Evolutionary conservation across 1,140 invertebrate species (phyloP), one percentile per base, ranked within the genome.

Genomic region (Drosophila baimaii): DNA sequence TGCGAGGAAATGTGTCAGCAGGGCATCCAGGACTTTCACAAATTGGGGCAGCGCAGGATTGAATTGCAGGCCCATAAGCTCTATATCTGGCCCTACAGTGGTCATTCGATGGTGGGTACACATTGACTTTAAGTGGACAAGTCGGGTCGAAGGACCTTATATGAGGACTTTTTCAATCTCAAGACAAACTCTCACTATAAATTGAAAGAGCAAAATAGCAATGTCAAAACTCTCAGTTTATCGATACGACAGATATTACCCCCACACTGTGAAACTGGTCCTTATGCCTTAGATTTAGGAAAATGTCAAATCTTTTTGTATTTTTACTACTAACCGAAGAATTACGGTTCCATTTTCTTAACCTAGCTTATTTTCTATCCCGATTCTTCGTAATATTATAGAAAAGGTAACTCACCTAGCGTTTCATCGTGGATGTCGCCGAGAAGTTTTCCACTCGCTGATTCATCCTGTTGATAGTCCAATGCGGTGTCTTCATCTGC

Each of bases 401-500:
- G 2, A 13, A 51, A 5, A 13, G 13, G 5, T 10, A 54, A 47
- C 46, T 25, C 66, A 86, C 83, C 79, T 89, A 70, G 63, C 27
- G 74, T 70, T 27, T 90, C 80, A 52, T 91, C 83, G 19, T 70
- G 78, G 51, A 71, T 70, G 54, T 91, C 90, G 54, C 86, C 85
- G 43, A 91, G 52, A 46, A 91, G 82, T 55, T 91, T 91, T 25
- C 85, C 90, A 51, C 90, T 88, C 12, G 82, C 86, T 29, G 85
- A 86, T 61, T 91, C 90, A 77, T 91, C 90, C 37, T 88, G 62
- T 39, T 84, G 77, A 69, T 91, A 91, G 55, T 89, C 80, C 70
- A 88, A 80, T 35, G 77, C 75, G 72, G 88, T 81, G 52, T 90
- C 85, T 72, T 91, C 90, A 23, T 91, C 85, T 65, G 90, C 82